These are phyloP conservation scores for Aradus depressus DNA, from an alignment of 2,888 invertebrate genomes.

Conservation along the genomic window DNA sequence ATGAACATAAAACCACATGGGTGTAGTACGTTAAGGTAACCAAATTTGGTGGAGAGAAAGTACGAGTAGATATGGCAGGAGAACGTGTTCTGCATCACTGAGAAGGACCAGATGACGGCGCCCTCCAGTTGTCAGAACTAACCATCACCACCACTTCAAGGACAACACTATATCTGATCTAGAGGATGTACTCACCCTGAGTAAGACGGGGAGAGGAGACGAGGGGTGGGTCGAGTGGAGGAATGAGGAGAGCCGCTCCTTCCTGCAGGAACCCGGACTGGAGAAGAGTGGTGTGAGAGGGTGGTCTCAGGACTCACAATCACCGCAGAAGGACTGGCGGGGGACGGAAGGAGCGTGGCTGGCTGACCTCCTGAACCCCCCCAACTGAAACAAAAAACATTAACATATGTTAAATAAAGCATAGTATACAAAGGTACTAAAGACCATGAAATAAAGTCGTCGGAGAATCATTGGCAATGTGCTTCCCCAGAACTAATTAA, in stretches of 20 bases:
- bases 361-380: conserved; percentile 32
- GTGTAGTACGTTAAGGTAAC: too few species aligned
- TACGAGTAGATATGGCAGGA: too few species aligned
- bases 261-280: conserved; percentile 24
- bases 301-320: conserved; percentile 62
- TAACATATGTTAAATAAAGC: too few species aligned
- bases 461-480: too few species aligned
- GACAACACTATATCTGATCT: conserved; percentile 1
- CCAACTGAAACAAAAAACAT: conserved; percentile 16
- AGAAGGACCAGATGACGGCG: too few species aligned
- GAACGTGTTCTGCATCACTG: too few species aligned
- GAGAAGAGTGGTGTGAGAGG: conserved; percentile 36
- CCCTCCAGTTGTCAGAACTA: too few species aligned
- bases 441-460: too few species aligned
- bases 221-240: conserved; percentile 25
- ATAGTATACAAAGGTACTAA: too few species aligned
- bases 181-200: conserved; percentile 24
- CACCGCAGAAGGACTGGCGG: conserved; percentile 60
- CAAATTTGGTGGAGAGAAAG: too few species aligned
- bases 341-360: conserved; percentile 54
- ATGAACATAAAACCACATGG: too few species aligned
- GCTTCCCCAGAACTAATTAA: too few species aligned
- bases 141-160: conserved; percentile 4
- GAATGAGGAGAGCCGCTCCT: conserved; percentile 27
- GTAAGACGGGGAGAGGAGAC: conserved; percentile 27